These are phyloP conservation scores for Nibea coibor DNA, from an alignment of 2,113 vertebrate genomes.

Conservation along the genomic window DNA sequence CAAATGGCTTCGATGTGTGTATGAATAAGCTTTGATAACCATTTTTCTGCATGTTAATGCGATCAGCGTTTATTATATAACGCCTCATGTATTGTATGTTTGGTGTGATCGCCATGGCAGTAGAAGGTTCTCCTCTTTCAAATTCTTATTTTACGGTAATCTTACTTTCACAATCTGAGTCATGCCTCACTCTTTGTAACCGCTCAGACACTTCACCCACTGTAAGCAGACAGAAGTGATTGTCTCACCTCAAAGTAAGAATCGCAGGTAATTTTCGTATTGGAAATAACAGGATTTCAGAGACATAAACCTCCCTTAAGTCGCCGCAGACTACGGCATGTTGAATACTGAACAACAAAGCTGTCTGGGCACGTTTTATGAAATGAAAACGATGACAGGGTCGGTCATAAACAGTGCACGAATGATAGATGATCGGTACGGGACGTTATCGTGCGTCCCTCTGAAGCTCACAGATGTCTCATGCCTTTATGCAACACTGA, in stretches of 20 bases:
- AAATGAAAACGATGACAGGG: not conserved
- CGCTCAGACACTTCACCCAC: constrained; percentile 34
- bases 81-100: no score
- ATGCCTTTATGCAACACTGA: not conserved
- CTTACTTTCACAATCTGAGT: constrained; percentile 45
- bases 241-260: constrained; percentile 58
- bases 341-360: constrained; percentile 34
- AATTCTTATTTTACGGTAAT: constrained; percentile 41
- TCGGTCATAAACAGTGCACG: not conserved
- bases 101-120: not conserved
- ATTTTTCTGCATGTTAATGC: no score
- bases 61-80: no score
- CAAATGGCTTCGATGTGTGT: no score
- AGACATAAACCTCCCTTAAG: not conserved
- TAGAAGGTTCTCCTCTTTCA: constrained; percentile 1
- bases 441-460: not conserved
- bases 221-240: constrained; percentile 14
- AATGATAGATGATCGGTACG: not conserved
- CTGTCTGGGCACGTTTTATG: constrained; percentile 12
- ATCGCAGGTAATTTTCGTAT: constrained; percentile 27
- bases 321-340: not conserved
- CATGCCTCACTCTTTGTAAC: constrained; percentile 11
- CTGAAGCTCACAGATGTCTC: not conserved
- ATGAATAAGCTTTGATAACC: no score
- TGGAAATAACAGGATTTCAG: constrained; percentile 42